These are phyloP conservation scores for Anser cygnoides DNA, from an alignment of 2,113 vertebrate species.

Conservation along the genomic window DNA sequence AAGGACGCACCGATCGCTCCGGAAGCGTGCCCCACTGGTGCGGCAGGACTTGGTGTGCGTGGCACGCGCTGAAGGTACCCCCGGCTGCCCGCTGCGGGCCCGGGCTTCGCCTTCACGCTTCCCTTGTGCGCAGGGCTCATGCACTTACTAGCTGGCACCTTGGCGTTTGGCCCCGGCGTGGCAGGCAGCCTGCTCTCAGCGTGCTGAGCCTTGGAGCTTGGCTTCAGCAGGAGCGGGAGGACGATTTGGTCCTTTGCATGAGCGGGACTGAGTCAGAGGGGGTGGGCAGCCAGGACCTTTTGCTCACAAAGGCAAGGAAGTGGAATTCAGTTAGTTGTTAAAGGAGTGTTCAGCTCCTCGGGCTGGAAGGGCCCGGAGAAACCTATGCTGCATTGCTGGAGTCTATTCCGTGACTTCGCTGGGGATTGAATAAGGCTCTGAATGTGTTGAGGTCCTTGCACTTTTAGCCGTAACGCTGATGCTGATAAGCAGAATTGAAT, in stretches of 20 bases:
- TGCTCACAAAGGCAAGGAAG: background rate
- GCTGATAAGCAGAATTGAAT: slow-evolving; percentile 42
- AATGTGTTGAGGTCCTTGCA: slow-evolving; percentile 33
- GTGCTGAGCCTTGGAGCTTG: background rate
- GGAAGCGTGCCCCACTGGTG: background rate
- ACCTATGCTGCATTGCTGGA: background rate
- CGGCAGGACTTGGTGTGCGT: background rate
- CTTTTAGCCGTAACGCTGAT: background rate
- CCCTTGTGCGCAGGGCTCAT: background rate
- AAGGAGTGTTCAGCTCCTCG: background rate
- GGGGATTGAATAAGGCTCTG: background rate
- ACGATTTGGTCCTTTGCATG: background rate
- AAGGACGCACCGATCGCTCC: background rate
- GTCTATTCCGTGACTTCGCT: background rate
- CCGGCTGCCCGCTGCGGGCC: background rate
- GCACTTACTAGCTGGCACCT: background rate
- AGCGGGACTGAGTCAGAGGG: slow-evolving; percentile 2
- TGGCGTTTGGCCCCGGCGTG: background rate
- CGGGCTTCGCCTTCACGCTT: background rate
- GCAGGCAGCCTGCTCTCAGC: background rate
- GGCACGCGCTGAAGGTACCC: background rate
- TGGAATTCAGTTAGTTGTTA: background rate
- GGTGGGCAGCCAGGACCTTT: background rate
- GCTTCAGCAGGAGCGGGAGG: background rate
- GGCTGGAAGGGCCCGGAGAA: background rate